phyloP scores from a whole-genome alignment of 2,797 vertebrate species.

The Thunnus albacares region DNA sequence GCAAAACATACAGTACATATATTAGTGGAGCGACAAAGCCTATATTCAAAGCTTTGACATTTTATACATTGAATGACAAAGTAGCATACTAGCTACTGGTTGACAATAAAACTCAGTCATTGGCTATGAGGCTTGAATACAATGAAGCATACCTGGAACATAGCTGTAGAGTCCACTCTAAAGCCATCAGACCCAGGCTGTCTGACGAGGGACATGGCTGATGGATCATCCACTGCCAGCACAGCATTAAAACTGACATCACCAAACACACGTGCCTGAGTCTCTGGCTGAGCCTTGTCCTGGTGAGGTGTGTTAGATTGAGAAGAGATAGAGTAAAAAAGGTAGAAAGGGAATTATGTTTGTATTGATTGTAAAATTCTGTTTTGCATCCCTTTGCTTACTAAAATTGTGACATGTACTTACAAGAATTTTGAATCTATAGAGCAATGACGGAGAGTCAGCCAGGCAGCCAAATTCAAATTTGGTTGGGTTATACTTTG shows the following conservation, averaged over 20 bases:
- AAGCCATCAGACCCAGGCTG: slow-evolving; percentile 97
- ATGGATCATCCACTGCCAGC: slow-evolving; percentile 92
- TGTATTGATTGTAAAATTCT: neutral
- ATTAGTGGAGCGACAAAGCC: neutral
- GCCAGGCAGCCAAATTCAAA: slow-evolving; percentile 95
- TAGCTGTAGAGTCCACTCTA: slow-evolving; percentile 91
- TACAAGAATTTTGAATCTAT: slow-evolving; percentile 96
- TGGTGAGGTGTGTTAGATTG: slow-evolving; percentile 47
- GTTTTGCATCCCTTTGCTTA: neutral
- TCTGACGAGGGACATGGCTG: slow-evolving; percentile 89
- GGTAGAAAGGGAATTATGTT: neutral
- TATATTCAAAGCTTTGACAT: neutral
- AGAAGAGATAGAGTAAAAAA: neutral
- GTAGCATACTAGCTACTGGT: neutral
- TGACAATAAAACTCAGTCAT: neutral
- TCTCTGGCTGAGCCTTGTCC: slow-evolving; percentile 97
- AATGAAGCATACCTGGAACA: slow-evolving; percentile 90
- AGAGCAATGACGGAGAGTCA: slow-evolving; percentile 92
- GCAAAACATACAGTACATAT: neutral
- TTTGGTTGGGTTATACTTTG: slow-evolving; percentile 92
- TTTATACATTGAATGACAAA: neutral
- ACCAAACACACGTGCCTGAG: slow-evolving; percentile 90
- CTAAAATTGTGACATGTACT: slow-evolving; percentile 64
- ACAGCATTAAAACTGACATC: slow-evolving; percentile 90
- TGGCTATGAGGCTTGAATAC: neutral